Conservation (phyloP, 1,140 invertebrate genomes). For the Ridgeia piscesae region DNA sequence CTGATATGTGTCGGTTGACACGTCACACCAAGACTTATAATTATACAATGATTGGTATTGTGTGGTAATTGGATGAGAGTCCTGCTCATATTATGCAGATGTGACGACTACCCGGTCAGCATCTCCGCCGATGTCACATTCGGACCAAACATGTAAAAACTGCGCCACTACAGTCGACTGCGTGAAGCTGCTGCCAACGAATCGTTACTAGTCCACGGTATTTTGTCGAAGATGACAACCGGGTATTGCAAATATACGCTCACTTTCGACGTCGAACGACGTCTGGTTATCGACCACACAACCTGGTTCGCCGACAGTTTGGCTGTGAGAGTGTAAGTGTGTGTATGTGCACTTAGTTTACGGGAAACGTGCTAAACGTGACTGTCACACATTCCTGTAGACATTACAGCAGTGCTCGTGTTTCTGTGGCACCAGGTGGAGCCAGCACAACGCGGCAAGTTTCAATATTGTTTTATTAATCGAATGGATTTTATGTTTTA, state of each 20-base stretch:
- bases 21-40: neutral
- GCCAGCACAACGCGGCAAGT: neutral
- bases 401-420: neutral
- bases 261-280: neutral
- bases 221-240: no score
- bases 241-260: no score
- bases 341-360: neutral
- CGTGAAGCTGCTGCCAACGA: neutral
- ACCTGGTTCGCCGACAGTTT: neutral
- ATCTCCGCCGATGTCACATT: neutral
- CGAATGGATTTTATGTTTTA: neutral
- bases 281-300: neutral
- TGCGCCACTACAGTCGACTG: neutral
- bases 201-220: no score
- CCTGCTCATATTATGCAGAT: neutral
- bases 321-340: no score
- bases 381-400: neutral
- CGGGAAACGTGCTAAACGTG: neutral
- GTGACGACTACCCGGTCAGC: neutral
- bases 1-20: neutral
- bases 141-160: neutral
- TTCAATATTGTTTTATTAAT: neutral
- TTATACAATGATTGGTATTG: neutral
- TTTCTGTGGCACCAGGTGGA: neutral
- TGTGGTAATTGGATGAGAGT: no score